Evolutionary conservation across 2,113 vertebrate genomes (phyloP).

Genomic region (Dasypus novemcinctus): DNA sequence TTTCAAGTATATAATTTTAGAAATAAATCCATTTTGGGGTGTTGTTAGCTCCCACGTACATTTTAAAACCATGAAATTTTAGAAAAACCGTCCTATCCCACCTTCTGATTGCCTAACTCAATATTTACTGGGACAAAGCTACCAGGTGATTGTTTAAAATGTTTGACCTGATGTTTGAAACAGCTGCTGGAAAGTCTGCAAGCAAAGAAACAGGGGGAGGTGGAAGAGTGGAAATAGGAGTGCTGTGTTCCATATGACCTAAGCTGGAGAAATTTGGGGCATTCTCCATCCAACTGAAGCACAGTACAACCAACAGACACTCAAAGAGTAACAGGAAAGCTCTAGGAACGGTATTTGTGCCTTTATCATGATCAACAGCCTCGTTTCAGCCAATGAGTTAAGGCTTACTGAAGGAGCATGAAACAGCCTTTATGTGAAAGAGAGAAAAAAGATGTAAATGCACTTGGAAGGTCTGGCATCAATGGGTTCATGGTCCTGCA

Average conservation of each 20-base stretch:
- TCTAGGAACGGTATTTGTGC: constrained; percentile 1
- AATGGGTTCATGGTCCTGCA: background rate
- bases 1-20: constrained; percentile 20
- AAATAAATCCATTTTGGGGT: constrained; percentile 28
- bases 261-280: constrained; percentile 4
- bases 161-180: constrained; percentile 23
- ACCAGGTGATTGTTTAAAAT: background rate
- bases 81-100: background rate
- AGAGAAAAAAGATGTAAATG: background rate
- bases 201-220: background rate
- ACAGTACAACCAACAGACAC: constrained; percentile 14
- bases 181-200: background rate
- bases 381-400: constrained; percentile 35
- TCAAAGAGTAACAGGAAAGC: constrained; percentile 12
- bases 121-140: constrained; percentile 33
- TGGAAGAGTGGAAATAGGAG: constrained; percentile 10
- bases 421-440: background rate
- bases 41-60: background rate
- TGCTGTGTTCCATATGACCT: constrained; percentile 8
- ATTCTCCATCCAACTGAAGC: constrained; percentile 18
- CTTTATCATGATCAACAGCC: background rate
- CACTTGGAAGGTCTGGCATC: background rate
- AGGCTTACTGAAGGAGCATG: background rate
- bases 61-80: constrained; percentile 38
- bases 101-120: constrained; percentile 3